Conservation (phyloP, 2,888 invertebrate genomes). For the Tetragnatha montana region DNA sequence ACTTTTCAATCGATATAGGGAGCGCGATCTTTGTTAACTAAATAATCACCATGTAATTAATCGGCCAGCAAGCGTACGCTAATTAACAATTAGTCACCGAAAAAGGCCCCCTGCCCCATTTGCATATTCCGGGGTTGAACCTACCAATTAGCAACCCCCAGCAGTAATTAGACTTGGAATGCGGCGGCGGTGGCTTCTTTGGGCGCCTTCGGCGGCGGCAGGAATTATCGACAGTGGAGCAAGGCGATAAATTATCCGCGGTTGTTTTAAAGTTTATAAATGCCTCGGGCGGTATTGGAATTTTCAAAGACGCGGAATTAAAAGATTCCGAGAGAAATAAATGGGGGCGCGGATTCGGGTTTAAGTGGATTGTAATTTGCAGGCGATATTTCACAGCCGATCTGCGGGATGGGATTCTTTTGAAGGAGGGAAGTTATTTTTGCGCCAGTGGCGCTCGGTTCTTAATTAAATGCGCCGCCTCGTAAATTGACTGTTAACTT, state of each 20-base stretch:
- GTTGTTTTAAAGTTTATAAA: constrained; percentile 71
- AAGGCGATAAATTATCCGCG: constrained; percentile 65
- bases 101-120: constrained; percentile 67
- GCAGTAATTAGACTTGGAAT: constrained; percentile 68
- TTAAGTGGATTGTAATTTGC: constrained; percentile 64
- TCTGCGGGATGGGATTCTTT: constrained; percentile 29
- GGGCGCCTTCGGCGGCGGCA: constrained; percentile 59
- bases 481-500: constrained; percentile 61
- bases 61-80: constrained; percentile 69
- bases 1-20: constrained; percentile 63
- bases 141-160: constrained; percentile 67
- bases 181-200: constrained; percentile 49
- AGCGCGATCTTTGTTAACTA: constrained; percentile 70
- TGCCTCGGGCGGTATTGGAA: constrained; percentile 69
- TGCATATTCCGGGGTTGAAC: constrained; percentile 64
- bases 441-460: constrained; percentile 35
- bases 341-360: constrained; percentile 36
- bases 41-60: constrained; percentile 71
- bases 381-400: constrained; percentile 68
- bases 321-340: constrained; percentile 39
- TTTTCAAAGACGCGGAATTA: constrained; percentile 39
- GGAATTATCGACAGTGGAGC: constrained; percentile 65
- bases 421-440: constrained; percentile 9
- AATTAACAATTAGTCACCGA: constrained; percentile 71
- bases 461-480: constrained; percentile 54